A percentile compares a stretch with the other conserved stretches of the same genome.
Conservation (phyloP, 2,113 vertebrate species). For the Catharus fuscescens region DNA sequence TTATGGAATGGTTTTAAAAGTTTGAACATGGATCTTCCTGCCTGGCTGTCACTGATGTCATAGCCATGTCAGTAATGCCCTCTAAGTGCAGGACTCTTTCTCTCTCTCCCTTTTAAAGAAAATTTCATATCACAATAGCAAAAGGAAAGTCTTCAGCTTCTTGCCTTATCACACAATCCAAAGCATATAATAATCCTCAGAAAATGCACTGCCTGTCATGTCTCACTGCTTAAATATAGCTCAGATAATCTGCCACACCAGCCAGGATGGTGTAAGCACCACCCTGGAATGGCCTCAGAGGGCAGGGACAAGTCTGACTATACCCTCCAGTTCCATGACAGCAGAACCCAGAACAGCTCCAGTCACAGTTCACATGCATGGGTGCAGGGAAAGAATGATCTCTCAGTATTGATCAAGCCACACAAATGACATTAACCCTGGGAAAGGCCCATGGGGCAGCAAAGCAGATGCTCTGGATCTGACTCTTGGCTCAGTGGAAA, state of each 20-base stretch:
- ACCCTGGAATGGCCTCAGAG: not conserved
- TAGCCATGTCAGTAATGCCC: not conserved
- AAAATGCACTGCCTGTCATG: conserved; percentile 44
- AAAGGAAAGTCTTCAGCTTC: conserved; percentile 26
- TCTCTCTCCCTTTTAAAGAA: not conserved
- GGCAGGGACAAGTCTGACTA: not conserved
- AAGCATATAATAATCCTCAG: conserved; percentile 42
- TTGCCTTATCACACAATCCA: not conserved
- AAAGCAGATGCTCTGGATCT: not conserved
- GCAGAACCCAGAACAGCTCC: not conserved
- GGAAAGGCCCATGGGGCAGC: accelerated
- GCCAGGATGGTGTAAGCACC: not conserved
- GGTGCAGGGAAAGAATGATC: not conserved
- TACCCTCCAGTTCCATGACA: not conserved
- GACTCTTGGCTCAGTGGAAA: not conserved
- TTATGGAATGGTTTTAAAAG: conserved; percentile 26
- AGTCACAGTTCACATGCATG: not conserved
- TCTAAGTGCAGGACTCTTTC: conserved; percentile 15
- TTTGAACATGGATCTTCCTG: not conserved
- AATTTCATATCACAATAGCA: conserved; percentile 41
- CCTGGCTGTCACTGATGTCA: conserved; percentile 14
- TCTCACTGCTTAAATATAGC: conserved; percentile 36
- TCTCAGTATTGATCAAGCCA: not conserved
- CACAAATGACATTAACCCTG: not conserved
- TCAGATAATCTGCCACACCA: not conserved